Evolutionary conservation across 2,888 invertebrate genomes (phyloP), one percentile per base, ranked within the genome.

Genomic region (Drosophila flavopinicola): DNA sequence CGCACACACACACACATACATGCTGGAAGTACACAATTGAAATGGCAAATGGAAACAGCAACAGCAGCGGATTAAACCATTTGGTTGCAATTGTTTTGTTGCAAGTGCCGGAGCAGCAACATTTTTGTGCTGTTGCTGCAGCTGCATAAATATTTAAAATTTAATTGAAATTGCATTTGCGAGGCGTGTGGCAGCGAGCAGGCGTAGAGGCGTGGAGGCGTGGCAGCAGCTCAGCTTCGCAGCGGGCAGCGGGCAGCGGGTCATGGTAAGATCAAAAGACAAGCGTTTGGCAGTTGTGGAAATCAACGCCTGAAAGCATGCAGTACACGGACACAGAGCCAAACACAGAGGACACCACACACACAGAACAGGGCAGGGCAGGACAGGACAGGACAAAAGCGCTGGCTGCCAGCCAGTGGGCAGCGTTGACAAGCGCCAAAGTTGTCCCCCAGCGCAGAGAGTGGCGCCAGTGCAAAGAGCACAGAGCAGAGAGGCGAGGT

Each of bases 251-350:
- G 38, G 57, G 39, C 24, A 61, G 57, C 63, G 78, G 64, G 60
- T 57, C 58, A 58, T 49, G 60, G 59, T 44, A 61, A 87, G 86
- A 87, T 82, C 88, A 85, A 87, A 84, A 75, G 88, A 83, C 86
- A 87, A 87, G 73, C 86, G 67, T 78, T 85, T 85, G 86, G 76
- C 77, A 83, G 74, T 73, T 83, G 85, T 76, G 87, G 80, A 83
- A 87, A 83, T 83, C 87, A 87, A 71, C 88, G 80, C 80, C 86
- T 64, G 60, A 79, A 58, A 87, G 77, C 84, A 66, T 70, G 48
- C 61, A 47, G 44, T 37, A 48, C 58, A 68, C 52, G 38, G 37
- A 27, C 20, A 49, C 32, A 29, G 32, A 23, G 37, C 23, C 53
- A 41, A 27, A 52, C 32, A 27, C 29, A 15, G 23, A 42, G n/a